Base-by-base conservation (phyloP, 30 jellyfish, hydroid and myxozoan genomes). In the Cassiopea xamachana region DNA sequence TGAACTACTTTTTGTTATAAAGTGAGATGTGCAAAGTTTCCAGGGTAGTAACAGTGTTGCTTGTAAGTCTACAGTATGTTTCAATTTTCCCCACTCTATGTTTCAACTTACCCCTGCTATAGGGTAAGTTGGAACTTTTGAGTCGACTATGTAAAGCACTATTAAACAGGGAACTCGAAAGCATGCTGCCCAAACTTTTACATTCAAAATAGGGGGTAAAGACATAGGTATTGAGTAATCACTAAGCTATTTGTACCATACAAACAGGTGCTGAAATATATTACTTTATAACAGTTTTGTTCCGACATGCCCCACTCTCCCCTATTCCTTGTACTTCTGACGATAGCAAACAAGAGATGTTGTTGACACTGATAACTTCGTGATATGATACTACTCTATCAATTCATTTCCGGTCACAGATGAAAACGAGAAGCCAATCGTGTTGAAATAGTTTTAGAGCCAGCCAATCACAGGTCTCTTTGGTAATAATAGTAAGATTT, bases 261-360 rank as follows among this genome's bases (percentile, higher is more conserved):
- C 39, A 27, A 27, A 27, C 39, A 27, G 39, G 39, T 27, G 39
- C 39, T 27, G 39, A 27, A 27, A 27, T 27, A 27, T 27, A 27
- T 27, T 27, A 27, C 39, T 70, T 19, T n/a, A 70, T 70, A 70
- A 70, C 12, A 70, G 12, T n/a, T 70, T 70, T 70, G 46, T 70
- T 70, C 80, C 80, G 80, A 70, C 80, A 70, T 70, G 80, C 48
- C 80, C 80, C 80, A 70, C 80, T 70, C 80, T 70, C 80, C 80
- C 80, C 80, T 59, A 55, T 55, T 55, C 64, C 12, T 10, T 55
- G 12, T 55, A 55, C 7, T 55, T 55, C 10, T 55, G 12, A 55
- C 0, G 64, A 10, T 55, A 55, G 64, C 64, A 0, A 10, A 55
- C 7, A 3, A 6, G 64, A 55, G 12, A 55, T 10, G 7, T 55